Percentiles rank a stretch among this genome's conserved stretches.
These are phyloP conservation scores for Tenebrosternarchus preto DNA, from an alignment of 2,113 vertebrate genomes.

Conservation along the genomic window DNA sequence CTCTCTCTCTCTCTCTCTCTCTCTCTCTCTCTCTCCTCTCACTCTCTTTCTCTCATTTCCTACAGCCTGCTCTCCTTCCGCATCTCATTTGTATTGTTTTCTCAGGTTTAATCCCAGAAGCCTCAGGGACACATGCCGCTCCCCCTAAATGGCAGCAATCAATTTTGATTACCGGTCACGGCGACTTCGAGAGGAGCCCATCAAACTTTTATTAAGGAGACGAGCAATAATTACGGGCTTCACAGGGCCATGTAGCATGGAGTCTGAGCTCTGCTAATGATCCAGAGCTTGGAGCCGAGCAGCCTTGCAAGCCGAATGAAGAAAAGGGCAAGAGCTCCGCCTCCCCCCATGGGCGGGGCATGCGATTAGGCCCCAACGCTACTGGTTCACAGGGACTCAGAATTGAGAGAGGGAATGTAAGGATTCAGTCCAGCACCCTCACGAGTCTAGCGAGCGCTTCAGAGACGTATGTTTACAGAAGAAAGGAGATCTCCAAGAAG, in stretches of 20 bases:
- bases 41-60: constrained; percentile 41
- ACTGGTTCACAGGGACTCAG: constrained; percentile 8
- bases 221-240: constrained; percentile 76
- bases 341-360: not conserved
- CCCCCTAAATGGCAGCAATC: constrained; percentile 85
- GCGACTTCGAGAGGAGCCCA: constrained; percentile 76
- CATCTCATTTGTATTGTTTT: constrained; percentile 74
- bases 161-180: constrained; percentile 82
- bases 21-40: constrained; percentile 32
- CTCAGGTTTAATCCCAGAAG: constrained; percentile 63
- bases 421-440: constrained; percentile 39
- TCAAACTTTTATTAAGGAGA: constrained; percentile 84
- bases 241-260: constrained; percentile 46
- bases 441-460: constrained; percentile 33
- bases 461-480: constrained; percentile 34
- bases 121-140: constrained; percentile 68
- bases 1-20: constrained; percentile 45
- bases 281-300: constrained; percentile 41
- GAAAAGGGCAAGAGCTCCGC: constrained; percentile 10
- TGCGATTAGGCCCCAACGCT: constrained; percentile 26
- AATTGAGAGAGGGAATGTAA: constrained; percentile 26
- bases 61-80: constrained; percentile 53
- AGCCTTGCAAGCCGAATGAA: constrained; percentile 39
- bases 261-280: constrained; percentile 46
- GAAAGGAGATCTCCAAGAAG: constrained; percentile 26